These are phyloP conservation scores for Lydus trimaculatus DNA, from an alignment of 2,888 invertebrate genomes.

Conservation along the genomic window DNA sequence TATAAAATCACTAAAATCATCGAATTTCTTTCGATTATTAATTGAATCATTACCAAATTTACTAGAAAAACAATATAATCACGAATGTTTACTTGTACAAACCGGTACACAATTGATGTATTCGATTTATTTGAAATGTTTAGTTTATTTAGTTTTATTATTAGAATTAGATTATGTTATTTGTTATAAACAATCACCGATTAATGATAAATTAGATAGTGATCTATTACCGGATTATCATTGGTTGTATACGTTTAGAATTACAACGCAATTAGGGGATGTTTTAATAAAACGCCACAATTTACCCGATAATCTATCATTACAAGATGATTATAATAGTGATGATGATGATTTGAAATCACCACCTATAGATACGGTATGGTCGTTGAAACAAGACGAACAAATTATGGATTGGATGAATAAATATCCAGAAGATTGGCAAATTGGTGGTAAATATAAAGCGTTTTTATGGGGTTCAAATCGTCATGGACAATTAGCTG, in stretches of 20 bases:
- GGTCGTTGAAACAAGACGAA: constrained; percentile 67
- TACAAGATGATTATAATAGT: constrained; percentile 12
- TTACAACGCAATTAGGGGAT: constrained; percentile 65
- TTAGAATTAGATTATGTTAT: constrained; percentile 64
- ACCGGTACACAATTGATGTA: constrained; percentile 67
- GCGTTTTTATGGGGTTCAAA: constrained; percentile 70
- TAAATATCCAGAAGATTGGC: constrained; percentile 70
- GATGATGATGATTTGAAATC: constrained; percentile 36
- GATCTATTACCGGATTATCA: constrained; percentile 62
- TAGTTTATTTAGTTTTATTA: constrained; percentile 64
- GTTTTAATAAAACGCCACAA: constrained; percentile 62
- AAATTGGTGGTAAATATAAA: constrained; percentile 68
- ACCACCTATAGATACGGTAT: constrained; percentile 59
- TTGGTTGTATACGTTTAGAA: constrained; percentile 66
- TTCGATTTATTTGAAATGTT: constrained; percentile 66
- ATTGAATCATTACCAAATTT: constrained; percentile 63
- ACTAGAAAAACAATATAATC: constrained; percentile 63
- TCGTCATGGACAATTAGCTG: constrained; percentile 70
- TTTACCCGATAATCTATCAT: constrained; percentile 59
- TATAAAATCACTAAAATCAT: constrained; percentile 63
- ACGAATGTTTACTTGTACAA: constrained; percentile 66
- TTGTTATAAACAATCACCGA: constrained; percentile 62
- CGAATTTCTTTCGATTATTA: constrained; percentile 64
- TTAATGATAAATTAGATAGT: constrained; percentile 56
- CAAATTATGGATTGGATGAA: constrained; percentile 70